Evolutionary conservation across 2,797 vertebrate species (phyloP).

Genomic region (Pelochelys cantorii): DNA sequence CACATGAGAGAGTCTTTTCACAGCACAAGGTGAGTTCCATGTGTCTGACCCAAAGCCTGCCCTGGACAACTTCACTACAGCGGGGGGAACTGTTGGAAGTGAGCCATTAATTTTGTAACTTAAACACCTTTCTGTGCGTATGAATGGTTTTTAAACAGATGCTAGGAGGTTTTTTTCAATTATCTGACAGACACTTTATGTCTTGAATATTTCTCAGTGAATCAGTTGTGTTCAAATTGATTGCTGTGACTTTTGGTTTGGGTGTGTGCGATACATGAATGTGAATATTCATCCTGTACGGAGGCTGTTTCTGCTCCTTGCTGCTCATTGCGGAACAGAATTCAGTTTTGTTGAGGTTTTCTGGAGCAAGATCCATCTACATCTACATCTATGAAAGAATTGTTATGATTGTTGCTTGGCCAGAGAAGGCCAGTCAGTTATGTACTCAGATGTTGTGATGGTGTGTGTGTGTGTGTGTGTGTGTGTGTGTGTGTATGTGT

Average conservation of each 20-base stretch:
- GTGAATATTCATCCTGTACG: conserved; percentile 20
- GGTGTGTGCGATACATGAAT: conserved; percentile 2
- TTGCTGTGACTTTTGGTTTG: background rate
- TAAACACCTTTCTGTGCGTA: background rate
- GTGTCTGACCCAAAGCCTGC: background rate
- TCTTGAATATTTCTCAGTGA: background rate
- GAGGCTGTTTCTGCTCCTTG: conserved; percentile 50
- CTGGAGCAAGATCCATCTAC: background rate
- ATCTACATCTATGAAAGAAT: background rate
- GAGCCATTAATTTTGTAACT: background rate
- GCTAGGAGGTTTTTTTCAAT: background rate
- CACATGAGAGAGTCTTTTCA: background rate
- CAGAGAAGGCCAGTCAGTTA: background rate
- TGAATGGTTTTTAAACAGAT: background rate
- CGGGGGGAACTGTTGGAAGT: background rate
- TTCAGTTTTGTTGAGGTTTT: background rate
- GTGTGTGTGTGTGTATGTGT: too few species aligned
- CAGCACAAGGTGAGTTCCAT: background rate
- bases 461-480: too few species aligned
- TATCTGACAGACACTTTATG: conserved; percentile 4
- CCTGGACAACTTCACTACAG: background rate
- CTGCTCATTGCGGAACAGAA: background rate
- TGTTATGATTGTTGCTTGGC: background rate
- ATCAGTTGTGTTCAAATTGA: background rate
- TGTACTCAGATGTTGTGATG: rapidly evolving